phyloP scores from a whole-genome alignment of 2,888 invertebrate genomes.

The Ormyrus thymus region DNA sequence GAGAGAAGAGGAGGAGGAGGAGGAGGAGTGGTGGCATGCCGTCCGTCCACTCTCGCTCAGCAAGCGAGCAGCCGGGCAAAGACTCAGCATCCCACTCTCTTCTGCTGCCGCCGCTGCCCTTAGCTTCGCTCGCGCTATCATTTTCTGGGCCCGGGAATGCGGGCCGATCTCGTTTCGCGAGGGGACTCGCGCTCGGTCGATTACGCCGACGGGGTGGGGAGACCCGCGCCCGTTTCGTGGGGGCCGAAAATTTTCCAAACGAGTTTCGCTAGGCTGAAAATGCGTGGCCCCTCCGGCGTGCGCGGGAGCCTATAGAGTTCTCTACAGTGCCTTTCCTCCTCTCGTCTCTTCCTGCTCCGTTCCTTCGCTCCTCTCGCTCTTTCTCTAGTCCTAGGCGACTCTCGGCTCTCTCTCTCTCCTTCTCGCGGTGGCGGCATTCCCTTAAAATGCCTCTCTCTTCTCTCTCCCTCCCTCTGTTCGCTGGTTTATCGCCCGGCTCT shows the following conservation, averaged over 20 bases:
- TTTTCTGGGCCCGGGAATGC: conserved; percentile 33
- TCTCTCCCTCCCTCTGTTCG: conserved; percentile 1
- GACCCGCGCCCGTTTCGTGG: not conserved
- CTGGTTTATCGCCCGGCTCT: conserved; percentile 25
- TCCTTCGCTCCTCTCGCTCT: conserved; percentile 17
- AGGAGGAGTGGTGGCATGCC: conserved; percentile 71
- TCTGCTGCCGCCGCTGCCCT: not conserved
- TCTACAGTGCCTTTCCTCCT: not conserved
- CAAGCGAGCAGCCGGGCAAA: conserved; percentile 25
- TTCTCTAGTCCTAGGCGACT: not conserved
- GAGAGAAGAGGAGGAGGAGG: conserved; percentile 42
- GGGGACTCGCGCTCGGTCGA: not conserved
- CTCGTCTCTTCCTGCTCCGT: conserved; percentile 41
- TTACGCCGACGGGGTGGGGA: not conserved
- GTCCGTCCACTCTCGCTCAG: conserved; percentile 74
- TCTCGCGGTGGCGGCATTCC: conserved; percentile 43
- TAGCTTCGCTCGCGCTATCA: conserved; percentile 2
- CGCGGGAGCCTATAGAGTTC: not conserved
- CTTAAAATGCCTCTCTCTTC: conserved; percentile 42
- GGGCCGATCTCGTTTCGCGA: conserved; percentile 29
- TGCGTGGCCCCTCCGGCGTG: conserved; percentile 19
- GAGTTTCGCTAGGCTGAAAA: conserved; percentile 33
- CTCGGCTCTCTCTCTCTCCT: conserved; percentile 26
- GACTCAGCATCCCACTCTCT: conserved; percentile 68
- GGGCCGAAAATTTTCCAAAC: conserved; percentile 36